Percentiles rank a stretch among this genome's conserved stretches.
Conservation (phyloP, 2,113 vertebrate species). For the Heterotis niloticus region DNA sequence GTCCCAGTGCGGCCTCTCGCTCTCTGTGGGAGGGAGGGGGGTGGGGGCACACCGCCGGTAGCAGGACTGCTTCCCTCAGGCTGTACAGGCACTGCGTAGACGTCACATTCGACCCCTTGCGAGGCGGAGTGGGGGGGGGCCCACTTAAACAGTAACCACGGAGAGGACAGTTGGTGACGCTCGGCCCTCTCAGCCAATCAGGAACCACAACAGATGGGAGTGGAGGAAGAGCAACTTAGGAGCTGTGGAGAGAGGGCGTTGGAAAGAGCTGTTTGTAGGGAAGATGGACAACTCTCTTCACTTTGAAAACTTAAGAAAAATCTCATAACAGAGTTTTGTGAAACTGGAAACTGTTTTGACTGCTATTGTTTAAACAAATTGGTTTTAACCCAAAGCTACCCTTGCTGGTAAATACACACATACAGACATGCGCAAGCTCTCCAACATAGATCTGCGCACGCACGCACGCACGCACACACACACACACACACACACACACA, state of each 20-base stretch:
- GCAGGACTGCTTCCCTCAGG: neutral
- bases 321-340: neutral
- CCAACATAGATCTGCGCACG: too few species aligned
- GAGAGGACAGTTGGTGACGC: neutral
- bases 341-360: neutral
- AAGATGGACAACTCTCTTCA: neutral
- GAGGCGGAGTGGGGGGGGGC: neutral
- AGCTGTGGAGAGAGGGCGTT: neutral
- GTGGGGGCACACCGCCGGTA: neutral
- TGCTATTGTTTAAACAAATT: neutral
- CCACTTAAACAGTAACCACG: conserved; percentile 19
- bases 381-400: too few species aligned
- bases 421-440: too few species aligned
- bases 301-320: too few species aligned
- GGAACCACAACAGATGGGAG: neutral
- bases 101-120: neutral
- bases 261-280: neutral
- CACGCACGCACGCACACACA: too few species aligned
- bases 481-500: too few species aligned
- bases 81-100: neutral
- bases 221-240: neutral
- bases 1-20: neutral
- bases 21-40: neutral
- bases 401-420: too few species aligned
- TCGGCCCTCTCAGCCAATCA: conserved; percentile 16